Conservation (phyloP, 2,888 invertebrate genomes). For the Lagria hirta region DNA sequence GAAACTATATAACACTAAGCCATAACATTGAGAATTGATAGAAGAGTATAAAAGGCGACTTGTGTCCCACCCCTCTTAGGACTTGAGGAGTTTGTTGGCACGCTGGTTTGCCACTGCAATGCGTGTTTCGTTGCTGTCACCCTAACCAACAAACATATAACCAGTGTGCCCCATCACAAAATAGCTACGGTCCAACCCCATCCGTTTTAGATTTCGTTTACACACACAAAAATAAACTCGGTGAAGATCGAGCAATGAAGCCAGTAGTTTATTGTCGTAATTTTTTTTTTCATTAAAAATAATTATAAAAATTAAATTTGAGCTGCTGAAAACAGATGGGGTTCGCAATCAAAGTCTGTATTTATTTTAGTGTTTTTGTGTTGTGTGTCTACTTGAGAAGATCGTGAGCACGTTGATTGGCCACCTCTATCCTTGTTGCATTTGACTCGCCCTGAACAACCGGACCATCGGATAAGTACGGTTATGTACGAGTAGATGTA, state of each 20-base stretch:
- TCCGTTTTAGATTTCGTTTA: too few relatives aligned
- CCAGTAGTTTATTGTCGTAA: conserved; percentile 20
- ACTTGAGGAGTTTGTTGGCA: conserved; percentile 94
- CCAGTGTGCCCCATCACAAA: conserved; percentile 43
- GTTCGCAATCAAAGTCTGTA: conserved; percentile 30
- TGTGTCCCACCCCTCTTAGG: conserved; percentile 49
- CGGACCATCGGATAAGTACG: conserved; percentile 32
- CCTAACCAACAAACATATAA: conserved; percentile 60
- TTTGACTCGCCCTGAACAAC: conserved; percentile 78
- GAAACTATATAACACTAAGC: conserved; percentile 23
- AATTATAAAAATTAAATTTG: too few relatives aligned
- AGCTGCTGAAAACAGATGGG: conserved; percentile 34
- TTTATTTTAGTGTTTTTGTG: conserved; percentile 43
- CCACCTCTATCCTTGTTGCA: conserved; percentile 93
- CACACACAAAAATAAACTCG: conserved; percentile 11
- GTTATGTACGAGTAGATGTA: conserved; percentile 35
- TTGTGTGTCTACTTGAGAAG: conserved; percentile 78
- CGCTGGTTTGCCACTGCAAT: conserved; percentile 96
- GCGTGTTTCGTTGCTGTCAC: conserved; percentile 92
- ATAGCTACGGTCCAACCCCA: conserved; percentile 24
- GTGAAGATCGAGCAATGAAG: neutral
- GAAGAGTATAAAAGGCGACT: conserved; percentile 52
- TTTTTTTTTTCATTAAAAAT: too few relatives aligned
- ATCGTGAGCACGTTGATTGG: conserved; percentile 96
- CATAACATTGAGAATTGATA: conserved; percentile 51